These are phyloP conservation scores for Forbesichthys agassizii DNA, from an alignment of 2,113 vertebrate species.

Conservation along the genomic window DNA sequence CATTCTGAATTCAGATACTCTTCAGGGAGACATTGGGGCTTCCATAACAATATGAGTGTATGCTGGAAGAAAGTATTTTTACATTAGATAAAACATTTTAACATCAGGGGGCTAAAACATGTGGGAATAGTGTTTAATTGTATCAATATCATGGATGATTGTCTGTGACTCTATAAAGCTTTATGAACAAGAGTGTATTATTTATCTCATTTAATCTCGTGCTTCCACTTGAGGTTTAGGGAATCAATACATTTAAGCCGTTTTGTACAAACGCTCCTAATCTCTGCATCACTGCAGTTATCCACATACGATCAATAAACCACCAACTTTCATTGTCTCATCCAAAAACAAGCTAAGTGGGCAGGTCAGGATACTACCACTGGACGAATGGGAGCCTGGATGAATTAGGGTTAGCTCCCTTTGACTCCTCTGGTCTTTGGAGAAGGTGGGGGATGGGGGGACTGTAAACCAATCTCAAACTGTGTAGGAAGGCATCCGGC, in stretches of 20 bases:
- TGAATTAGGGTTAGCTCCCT: conserved; percentile 13
- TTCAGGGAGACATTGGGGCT: neutral
- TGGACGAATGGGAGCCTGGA: conserved; percentile 10
- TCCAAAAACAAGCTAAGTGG: conserved; percentile 1
- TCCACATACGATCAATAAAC: neutral
- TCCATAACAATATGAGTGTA: neutral
- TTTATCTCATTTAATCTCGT: neutral
- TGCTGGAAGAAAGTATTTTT: neutral
- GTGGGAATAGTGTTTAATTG: neutral
- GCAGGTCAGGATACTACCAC: conserved; percentile 22
- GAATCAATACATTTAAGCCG: conserved; percentile 6
- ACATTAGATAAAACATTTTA: neutral
- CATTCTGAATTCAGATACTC: neutral
- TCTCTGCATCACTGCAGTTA: neutral
- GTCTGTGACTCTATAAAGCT: conserved; percentile 4
- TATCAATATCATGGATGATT: conserved; percentile 8
- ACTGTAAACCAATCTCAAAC: neutral
- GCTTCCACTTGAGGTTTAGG: neutral
- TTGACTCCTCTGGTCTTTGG: neutral
- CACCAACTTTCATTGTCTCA: neutral
- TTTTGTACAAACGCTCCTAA: neutral
- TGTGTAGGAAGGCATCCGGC: neutral
- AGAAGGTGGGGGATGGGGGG: conserved; percentile 3
- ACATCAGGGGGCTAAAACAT: neutral
- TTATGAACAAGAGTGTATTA: neutral